phyloP scores from a whole-genome alignment of 2,113 vertebrate genomes.

The Chamaea fasciata region DNA sequence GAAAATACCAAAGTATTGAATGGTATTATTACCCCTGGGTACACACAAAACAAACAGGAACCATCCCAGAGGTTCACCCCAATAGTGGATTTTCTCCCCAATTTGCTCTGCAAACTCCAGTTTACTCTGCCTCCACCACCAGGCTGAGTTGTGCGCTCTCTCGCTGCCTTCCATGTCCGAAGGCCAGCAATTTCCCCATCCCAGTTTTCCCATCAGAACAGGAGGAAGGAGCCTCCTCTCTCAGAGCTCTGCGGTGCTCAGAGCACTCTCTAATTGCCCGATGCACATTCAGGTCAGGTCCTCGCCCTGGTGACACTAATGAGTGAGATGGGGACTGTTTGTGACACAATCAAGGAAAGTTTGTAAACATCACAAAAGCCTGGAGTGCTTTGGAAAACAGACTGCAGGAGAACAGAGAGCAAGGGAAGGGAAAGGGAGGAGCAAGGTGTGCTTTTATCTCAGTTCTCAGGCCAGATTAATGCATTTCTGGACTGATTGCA shows the following conservation, averaged over 20 bases:
- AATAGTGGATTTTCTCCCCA: rapidly evolving
- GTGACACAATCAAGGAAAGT: constrained; percentile 44
- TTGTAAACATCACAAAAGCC: constrained; percentile 37
- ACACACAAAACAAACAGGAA: not conserved
- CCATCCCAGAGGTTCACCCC: not conserved
- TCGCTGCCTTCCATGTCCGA: rapidly evolving
- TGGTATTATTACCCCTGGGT: not conserved
- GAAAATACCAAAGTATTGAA: not conserved
- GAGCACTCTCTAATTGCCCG: not conserved
- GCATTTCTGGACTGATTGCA: not conserved
- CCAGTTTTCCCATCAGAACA: not conserved
- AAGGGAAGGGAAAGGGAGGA: not conserved
- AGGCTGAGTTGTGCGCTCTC: not conserved
- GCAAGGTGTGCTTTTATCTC: not conserved
- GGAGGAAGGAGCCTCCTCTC: not conserved
- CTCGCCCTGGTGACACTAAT: not conserved
- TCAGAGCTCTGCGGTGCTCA: not conserved
- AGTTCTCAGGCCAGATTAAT: not conserved
- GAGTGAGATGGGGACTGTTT: constrained; percentile 7
- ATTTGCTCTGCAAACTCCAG: not conserved
- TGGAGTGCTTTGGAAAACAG: not conserved
- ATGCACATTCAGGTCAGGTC: constrained; percentile 44
- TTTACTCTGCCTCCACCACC: not conserved
- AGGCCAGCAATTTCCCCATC: not conserved
- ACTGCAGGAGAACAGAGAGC: not conserved